Base-by-base conservation (phyloP, 2,888 invertebrate genomes). In the Standfussiana lucernea region DNA sequence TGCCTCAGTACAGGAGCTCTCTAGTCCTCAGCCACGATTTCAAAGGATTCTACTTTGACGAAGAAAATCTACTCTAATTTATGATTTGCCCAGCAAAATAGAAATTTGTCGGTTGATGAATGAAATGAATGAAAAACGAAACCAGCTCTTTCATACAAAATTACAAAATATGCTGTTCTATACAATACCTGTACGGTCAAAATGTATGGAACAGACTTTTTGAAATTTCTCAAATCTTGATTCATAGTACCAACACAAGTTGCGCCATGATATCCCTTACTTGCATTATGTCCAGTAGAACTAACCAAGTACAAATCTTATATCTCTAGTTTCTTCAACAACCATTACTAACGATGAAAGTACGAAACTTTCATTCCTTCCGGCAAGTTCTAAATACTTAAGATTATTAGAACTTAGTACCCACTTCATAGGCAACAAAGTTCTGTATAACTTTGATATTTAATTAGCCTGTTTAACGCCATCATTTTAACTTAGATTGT, bases 401-500 rank as follows among this genome's bases (percentile, higher is more conserved):
- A 50, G n/a, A 64, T 50, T 24, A 35, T 67, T 61, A 35, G 18
- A 67, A 77, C 77, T 32, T n/a, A 37, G 45, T 28, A 32, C 18
- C 24, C 47, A 47, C n/a, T 47, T 59, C 11, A 11, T 61, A 59
- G 18, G 21, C 37, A 37, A 37, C 35, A 18, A 75, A 75, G 59
- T 32, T 75, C 66, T 0, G 47, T 61, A 47, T 61, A 47, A 66
- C 66, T 75, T 75, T 7, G 24, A 28, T 67, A 35, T 40, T 76
- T 66, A 76, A 76, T 61, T 66, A 61, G 61, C 21, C 11, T 61
- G 47, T 35, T 66, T 40, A 47, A 40, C 11, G 2, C 47, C 37
- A n/a, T 21, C 28, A 11, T 32, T 32, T 32, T 28, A 32, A 37
- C 24, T 73, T 32, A 7, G 8, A 47, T 61, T 37, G 21, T 40